Conservation (phyloP, 2,888 invertebrate genomes). For the Conistra vaccinii region DNA sequence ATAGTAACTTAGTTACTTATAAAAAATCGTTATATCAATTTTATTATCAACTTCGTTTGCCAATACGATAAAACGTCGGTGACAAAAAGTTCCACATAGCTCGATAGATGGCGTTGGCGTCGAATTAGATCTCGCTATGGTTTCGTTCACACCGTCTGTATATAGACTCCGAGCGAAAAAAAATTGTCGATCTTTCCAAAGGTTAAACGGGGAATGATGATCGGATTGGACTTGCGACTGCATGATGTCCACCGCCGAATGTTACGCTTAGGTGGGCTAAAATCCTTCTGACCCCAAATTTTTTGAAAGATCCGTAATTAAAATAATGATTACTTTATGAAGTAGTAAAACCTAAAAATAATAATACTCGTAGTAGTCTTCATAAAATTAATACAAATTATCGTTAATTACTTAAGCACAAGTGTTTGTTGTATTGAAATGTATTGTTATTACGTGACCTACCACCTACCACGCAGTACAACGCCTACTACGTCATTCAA, state of each 20-base stretch:
- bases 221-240: conserved; percentile 84
- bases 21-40: neutral
- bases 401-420: conserved; percentile 9
- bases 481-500: conserved; percentile 40
- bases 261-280: conserved; percentile 88
- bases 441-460: conserved; percentile 30
- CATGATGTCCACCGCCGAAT: conserved; percentile 86
- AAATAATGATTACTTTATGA: too few species aligned
- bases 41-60: neutral
- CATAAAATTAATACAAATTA: neutral
- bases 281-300: conserved; percentile 84
- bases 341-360: too few species aligned
- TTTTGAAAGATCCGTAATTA: conserved; percentile 82
- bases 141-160: conserved; percentile 63
- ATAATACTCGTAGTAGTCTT: neutral
- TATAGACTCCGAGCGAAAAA: neutral
- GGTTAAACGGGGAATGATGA: conserved; percentile 90
- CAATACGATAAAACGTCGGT: neutral
- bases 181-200: conserved; percentile 84
- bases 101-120: conserved; percentile 77
- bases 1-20: neutral
- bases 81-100: conserved; percentile 8
- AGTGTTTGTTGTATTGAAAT: conserved; percentile 18
- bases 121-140: conserved; percentile 74
- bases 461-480: conserved; percentile 16